These are phyloP conservation scores for Momotus momota DNA, from an alignment of 2,797 vertebrate genomes.

Conservation along the genomic window DNA sequence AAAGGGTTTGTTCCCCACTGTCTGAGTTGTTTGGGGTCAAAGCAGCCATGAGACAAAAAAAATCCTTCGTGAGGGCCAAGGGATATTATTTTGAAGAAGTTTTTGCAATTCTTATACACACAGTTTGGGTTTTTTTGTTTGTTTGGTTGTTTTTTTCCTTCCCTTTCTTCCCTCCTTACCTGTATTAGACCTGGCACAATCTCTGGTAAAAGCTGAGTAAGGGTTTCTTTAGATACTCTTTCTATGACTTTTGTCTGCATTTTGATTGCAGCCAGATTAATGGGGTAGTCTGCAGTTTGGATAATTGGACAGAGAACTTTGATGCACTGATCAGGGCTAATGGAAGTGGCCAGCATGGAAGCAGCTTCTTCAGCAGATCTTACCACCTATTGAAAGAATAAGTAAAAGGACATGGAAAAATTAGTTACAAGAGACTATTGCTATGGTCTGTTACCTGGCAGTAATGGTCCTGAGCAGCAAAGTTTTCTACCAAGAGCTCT, in stretches of 20 bases:
- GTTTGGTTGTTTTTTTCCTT: background rate
- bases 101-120: background rate
- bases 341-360: conserved; percentile 91
- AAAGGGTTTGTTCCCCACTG: background rate
- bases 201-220: conserved; percentile 90
- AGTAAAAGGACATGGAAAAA: background rate
- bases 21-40: background rate
- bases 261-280: conserved; percentile 97
- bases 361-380: conserved; percentile 95
- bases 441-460: background rate
- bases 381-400: conserved; percentile 84
- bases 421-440: background rate
- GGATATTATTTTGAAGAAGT: background rate
- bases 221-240: conserved; percentile 89
- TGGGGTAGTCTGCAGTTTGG: conserved; percentile 96
- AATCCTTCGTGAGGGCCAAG: background rate
- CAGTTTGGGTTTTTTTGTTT: background rate
- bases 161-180: conserved; percentile 75
- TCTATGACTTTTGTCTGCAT: conserved; percentile 98
- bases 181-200: conserved; percentile 96
- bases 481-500: background rate
- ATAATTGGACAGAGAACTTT: conserved; percentile 98
- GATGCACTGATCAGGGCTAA: conserved; percentile 96
- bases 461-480: too few relatives aligned
- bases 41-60: background rate